A percentile compares a stretch with the other conserved stretches of the same genome.
phyloP scores from a whole-genome alignment of 2,888 invertebrate genomes.

The Rhagium mordax region DNA sequence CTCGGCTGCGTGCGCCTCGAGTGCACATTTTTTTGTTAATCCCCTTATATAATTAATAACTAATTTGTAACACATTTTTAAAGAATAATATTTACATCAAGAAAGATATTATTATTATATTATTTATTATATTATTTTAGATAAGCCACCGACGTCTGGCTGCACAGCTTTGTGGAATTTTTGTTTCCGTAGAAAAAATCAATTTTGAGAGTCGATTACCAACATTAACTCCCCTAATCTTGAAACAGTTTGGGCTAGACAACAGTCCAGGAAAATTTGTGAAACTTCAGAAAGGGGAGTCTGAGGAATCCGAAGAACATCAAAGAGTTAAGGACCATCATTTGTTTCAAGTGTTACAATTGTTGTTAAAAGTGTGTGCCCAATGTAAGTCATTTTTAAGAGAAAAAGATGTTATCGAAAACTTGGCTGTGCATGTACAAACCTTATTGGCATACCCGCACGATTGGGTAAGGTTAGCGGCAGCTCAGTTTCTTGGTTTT shows the following conservation, averaged over 20 bases:
- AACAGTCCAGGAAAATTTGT: constrained; percentile 75
- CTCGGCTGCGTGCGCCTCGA: too few species aligned
- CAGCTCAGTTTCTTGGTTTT: constrained; percentile 83
- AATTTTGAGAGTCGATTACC: constrained; percentile 79
- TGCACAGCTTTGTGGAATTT: constrained; percentile 85
- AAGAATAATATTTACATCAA: too few species aligned
- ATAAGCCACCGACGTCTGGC: constrained; percentile 82
- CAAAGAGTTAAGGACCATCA: constrained; percentile 82
- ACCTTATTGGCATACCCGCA: constrained; percentile 85
- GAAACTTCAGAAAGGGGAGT: constrained; percentile 67
- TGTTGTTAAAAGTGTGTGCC: constrained; percentile 79
- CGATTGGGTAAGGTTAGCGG: constrained; percentile 86
- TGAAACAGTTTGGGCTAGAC: constrained; percentile 63
- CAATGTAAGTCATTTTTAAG: constrained; percentile 76
- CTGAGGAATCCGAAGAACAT: constrained; percentile 70
- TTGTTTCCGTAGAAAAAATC: constrained; percentile 83
- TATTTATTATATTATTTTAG: constrained; percentile 70
- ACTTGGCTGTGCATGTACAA: constrained; percentile 79
- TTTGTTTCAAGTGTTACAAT: constrained; percentile 81
- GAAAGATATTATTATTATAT: too few species aligned
- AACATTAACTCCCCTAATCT: constrained; percentile 75
- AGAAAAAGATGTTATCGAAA: constrained; percentile 72
- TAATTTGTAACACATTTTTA: too few species aligned
- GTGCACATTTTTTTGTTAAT: too few species aligned
- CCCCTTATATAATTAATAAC: too few species aligned